Conservation (phyloP, 2,113 vertebrate species). For the Ctenodactylus gundi region DNA sequence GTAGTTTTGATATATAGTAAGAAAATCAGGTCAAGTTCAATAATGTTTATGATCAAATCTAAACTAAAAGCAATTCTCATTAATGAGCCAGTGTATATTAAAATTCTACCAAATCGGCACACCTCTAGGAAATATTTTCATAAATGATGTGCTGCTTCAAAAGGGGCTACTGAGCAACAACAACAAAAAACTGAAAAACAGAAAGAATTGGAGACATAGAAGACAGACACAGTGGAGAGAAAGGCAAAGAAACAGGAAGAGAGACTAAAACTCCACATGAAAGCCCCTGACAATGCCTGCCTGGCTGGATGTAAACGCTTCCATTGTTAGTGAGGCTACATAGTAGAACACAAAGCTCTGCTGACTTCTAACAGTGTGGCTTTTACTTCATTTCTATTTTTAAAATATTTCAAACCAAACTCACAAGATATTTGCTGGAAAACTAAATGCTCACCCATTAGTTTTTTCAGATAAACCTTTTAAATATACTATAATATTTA, state of each 20-base stretch:
- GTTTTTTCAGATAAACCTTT: not conserved
- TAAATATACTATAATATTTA: not conserved
- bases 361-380: not conserved
- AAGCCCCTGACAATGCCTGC: not conserved
- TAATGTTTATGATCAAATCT: not conserved
- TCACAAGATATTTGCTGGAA: not conserved
- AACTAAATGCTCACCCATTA: not conserved
- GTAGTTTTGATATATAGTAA: not conserved
- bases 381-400: not conserved
- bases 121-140: not conserved
- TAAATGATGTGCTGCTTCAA: not conserved
- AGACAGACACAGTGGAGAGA: not conserved
- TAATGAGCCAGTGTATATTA: not conserved
- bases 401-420: not conserved
- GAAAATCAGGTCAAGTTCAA: not conserved
- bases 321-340: rapidly evolving
- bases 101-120: not conserved
- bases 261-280: not conserved
- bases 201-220: not conserved
- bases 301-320: not conserved
- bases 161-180: not conserved
- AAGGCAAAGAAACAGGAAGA: not conserved
- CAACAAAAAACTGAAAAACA: not conserved
- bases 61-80: not conserved
- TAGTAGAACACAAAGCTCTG: not conserved